Evolutionary conservation across 2,888 invertebrate genomes (phyloP).

Genomic region (Hyposoter didymator): DNA sequence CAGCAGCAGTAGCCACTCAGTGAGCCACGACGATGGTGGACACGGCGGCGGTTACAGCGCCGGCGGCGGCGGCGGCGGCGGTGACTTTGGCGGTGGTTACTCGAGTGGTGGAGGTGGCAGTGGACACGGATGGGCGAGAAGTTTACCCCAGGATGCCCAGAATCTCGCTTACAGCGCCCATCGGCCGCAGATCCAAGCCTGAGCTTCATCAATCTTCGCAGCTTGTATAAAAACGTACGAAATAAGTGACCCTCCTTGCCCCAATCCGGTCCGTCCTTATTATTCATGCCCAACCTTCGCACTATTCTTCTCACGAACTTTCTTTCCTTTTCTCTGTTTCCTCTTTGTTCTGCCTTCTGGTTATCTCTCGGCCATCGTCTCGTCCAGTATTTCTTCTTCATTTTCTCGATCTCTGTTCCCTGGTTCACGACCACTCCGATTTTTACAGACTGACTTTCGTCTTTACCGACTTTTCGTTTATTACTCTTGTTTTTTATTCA

Average conservation of each 20-base stretch:
- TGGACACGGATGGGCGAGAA: slow-evolving; percentile 90
- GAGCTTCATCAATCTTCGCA: slow-evolving; percentile 64
- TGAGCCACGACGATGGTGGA: slow-evolving; percentile 88
- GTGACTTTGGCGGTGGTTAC: slow-evolving; percentile 86
- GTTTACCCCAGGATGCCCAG: slow-evolving; percentile 86
- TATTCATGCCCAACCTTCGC: slow-evolving; percentile 40
- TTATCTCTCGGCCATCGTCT: slow-evolving; percentile 20
- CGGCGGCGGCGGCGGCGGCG: slow-evolving; percentile 86
- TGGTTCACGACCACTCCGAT: slow-evolving; percentile 21
- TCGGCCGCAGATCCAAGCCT: slow-evolving; percentile 86
- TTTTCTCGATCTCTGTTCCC: slow-evolving; percentile 15
- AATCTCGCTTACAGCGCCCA: slow-evolving; percentile 92
- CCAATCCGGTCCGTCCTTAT: slow-evolving; percentile 36
- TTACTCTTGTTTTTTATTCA: slow-evolving; percentile 58
- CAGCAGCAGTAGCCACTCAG: slow-evolving; percentile 88
- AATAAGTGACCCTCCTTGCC: slow-evolving; percentile 5
- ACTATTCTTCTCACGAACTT: slow-evolving; percentile 20
- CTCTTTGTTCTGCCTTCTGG: slow-evolving; percentile 22
- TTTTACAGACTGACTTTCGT: slow-evolving; percentile 10
- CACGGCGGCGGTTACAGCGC: slow-evolving; percentile 85
- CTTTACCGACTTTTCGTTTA: slow-evolving; percentile 21
- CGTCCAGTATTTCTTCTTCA: slow-evolving; percentile 32
- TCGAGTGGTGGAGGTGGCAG: slow-evolving; percentile 87
- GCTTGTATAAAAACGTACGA: slow-evolving; percentile 45
- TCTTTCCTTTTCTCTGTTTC: background rate